Base-by-base conservation (phyloP, 2,113 vertebrate genomes). In the Microcebus lehilahytsara region DNA sequence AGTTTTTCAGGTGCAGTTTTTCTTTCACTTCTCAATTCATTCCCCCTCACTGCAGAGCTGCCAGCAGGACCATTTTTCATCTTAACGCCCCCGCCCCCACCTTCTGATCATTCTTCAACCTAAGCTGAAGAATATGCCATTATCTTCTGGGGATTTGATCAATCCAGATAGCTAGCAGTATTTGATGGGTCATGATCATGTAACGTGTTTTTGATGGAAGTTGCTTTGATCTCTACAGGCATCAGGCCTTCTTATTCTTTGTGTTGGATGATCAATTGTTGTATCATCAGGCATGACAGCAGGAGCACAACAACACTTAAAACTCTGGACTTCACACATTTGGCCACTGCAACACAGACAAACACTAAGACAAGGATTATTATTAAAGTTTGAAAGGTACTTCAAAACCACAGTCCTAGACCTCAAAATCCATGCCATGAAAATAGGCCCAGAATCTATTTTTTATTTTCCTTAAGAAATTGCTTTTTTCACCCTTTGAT, bases 181-280 rank as follows among this genome's bases (percentile, higher is more conserved):
- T 97, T 95, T 97, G 67, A 92, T 93, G 49, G 69, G n/a, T 89
- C 69, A 83, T 92, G 67, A 96, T 79, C 67, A 86, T 64, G 42
- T 56, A 96, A 46, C 1, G 0, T 85, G 60, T 32, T 86, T 89
- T 74, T 91, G 30, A 96, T 58, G 23, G 58, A 42, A 83, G 74
- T 56, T 83, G 64, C 60, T 96, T 96, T 96, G n/a, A 97, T 85
- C 23, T 90, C 37, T 85, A 23, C 20, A 79, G 79, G n/a, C 4
- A 0, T 69, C 69, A 87, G 74, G 17, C 3, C 46, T 53, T 56
- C 67, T 89, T 93, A 83, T 81, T 89, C 77, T 95, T 97, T 93
- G 46, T 87, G 40, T 91, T 94, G 56, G 32, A 93, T 95, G 89
- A 95, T 95, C 86, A 96, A 66, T 86, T 95, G 42, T 80, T 91